Evolutionary conservation across 2,888 invertebrate species (phyloP), one percentile per base, ranked within the genome.

Genomic region (Odontomyia ornata): DNA sequence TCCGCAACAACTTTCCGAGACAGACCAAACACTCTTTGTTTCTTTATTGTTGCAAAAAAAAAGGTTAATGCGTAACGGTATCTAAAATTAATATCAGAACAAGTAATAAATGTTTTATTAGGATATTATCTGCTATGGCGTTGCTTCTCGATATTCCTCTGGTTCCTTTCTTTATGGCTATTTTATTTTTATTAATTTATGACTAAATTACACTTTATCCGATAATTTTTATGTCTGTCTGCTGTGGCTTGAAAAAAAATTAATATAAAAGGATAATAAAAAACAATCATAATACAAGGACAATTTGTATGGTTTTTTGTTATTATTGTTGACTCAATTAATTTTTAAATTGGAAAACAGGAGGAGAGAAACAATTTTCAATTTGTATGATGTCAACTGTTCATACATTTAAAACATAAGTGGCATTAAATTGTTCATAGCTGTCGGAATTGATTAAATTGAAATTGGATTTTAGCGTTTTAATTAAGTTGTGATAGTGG

Each of bases 41-140:
- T 36, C 36, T 36, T 36, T 36, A 9, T 36, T 36, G 36, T 9
- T n/a, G n/a, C n/a, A n/a, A n/a, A n/a, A n/a, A n/a, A n/a, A 36
- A 36, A 36, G 36, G 36, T 36, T 36, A 5, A 36, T 36, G 9
- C 36, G 36, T 52, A 9, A n/a, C 52, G 52, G 18, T 52, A 52
- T 52, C 52, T 52, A 18, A 52, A 52, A 52, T 52, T 52, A 52
- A 52, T 52, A 52, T 52, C 52, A 9, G 52, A 18, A 52, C 52
- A 52, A 18, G 18, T 15, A 52, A 52, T 52, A 52, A 52, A 52
- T 52, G 52, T 52, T 52, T 52, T 52, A 52, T 52, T 52, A 52
- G 15, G 52, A 52, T 52, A 52, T 52, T 13, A 13, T 52, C n/a
- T 52, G 52, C 18, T 18, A 9, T 52, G 52, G 15, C 36, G 36